Conservation (phyloP, 2,797 vertebrate genomes). For the Enteromius viviparus region DNA sequence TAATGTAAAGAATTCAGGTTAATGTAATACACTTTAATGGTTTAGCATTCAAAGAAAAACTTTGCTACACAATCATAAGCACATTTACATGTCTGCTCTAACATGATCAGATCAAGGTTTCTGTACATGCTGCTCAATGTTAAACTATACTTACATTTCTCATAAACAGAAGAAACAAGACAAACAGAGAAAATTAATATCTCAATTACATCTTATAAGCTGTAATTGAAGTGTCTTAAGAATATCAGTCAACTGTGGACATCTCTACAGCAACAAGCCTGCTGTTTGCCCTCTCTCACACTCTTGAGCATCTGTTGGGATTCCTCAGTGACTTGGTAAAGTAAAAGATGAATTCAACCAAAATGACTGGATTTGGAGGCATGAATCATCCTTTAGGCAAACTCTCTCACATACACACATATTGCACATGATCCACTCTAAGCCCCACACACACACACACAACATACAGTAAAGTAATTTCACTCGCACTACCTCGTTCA, state of each 20-base stretch:
- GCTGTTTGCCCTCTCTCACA: background rate
- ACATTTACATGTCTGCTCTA: slow-evolving; percentile 65
- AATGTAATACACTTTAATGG: slow-evolving; percentile 78
- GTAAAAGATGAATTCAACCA: slow-evolving; percentile 46
- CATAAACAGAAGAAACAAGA: slow-evolving; percentile 59
- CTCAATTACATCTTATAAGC: slow-evolving; percentile 64
- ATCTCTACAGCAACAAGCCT: slow-evolving; percentile 40
- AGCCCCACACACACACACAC: slow-evolving; percentile 28
- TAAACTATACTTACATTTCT: slow-evolving; percentile 63
- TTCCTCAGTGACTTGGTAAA: slow-evolving; percentile 45
- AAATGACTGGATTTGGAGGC: slow-evolving; percentile 59
- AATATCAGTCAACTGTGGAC: slow-evolving; percentile 58
- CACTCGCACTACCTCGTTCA: slow-evolving; percentile 51
- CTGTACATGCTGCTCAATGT: slow-evolving; percentile 67
- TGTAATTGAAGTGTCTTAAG: slow-evolving; percentile 58
- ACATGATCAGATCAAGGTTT: slow-evolving; percentile 68
- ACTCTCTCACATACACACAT: slow-evolving; percentile 43
- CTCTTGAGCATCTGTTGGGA: slow-evolving; percentile 55
- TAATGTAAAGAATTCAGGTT: slow-evolving; percentile 74
- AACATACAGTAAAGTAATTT: slow-evolving; percentile 55
- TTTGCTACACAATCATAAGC: slow-evolving; percentile 74
- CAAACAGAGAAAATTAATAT: slow-evolving; percentile 55
- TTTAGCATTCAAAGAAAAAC: slow-evolving; percentile 75
- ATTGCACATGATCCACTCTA: slow-evolving; percentile 58
- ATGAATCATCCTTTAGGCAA: slow-evolving; percentile 53